Evolutionary conservation across 2,888 invertebrate genomes (phyloP), one percentile per base, ranked within the genome.

Genomic region (Drosophila helvetica): DNA sequence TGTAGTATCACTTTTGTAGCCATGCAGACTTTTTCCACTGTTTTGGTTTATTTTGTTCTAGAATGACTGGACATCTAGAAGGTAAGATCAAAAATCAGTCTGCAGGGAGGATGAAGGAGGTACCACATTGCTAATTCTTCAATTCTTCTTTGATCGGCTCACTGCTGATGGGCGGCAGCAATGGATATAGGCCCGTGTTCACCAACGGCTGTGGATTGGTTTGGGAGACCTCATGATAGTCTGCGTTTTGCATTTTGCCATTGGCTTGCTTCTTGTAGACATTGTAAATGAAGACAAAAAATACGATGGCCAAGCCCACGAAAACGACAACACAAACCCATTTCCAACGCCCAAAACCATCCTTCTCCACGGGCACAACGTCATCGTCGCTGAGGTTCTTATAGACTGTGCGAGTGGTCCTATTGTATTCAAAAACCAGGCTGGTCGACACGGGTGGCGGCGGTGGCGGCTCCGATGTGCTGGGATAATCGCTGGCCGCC

Each of bases 391-490:
- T 10, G 8, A 2, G 8, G 27, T 27, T 27, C 27, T 27, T 1
- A 38, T 2, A n/a, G 7, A n/a, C 38, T 38, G 38, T 38, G n/a
- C 38, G 38, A 38, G 15, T 15, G 2, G 38, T 6, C 38, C 38
- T 38, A n/a, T 33, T 33, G 12, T 12, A 33, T 5, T 12, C 12
- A 15, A 12, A 33, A 54, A 73, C 69, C 52, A 74, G 81, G 22
- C 79, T 76, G 52, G 81, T 89, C 5, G 82, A 83, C 15, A 86
- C 75, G 0, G 90, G 82, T 6, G 68, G 65, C 15, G 62, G 30
- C 3, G 75, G 71, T 12, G 65, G 74, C 0, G 48, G 25, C 17
- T 48, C 33, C n/a, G 19, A 42, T 15, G 17, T 42, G 85, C 83
- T 0, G 79, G 73, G 6, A 83, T 73, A n/a, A 78, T 73, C 18